phyloP scores from a whole-genome alignment of 2,113 vertebrate species.

The Pelvicachromis taeniatus region DNA sequence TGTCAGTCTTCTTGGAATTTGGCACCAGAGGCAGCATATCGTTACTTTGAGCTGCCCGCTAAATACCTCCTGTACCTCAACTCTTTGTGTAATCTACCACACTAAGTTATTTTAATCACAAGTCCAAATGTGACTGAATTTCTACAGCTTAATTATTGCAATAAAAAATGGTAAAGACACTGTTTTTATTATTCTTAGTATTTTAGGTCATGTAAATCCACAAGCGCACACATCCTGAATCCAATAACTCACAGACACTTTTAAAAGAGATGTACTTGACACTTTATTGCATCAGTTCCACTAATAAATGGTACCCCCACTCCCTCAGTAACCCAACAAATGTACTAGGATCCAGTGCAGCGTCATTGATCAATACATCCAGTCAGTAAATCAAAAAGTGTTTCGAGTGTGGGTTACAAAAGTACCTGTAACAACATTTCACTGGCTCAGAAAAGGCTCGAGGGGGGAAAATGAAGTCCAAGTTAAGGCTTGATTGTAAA shows the following conservation, averaged over 20 bases:
- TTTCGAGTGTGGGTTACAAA: background rate
- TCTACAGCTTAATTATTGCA: background rate
- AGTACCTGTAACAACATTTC: constrained; percentile 16
- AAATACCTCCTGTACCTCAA: background rate
- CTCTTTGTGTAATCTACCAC: background rate
- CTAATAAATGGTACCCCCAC: constrained; percentile 34
- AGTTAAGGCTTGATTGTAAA: constrained; percentile 48
- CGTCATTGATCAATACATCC: background rate
- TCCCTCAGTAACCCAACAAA: constrained; percentile 16
- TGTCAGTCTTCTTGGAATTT: background rate
- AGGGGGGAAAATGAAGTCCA: background rate
- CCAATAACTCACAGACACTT: background rate
- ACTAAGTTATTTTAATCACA: background rate
- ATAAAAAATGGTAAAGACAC: background rate
- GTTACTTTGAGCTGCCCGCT: background rate
- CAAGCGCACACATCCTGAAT: background rate
- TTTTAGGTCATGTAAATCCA: background rate
- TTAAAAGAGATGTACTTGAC: constrained; percentile 2
- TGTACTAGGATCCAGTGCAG: constrained; percentile 1
- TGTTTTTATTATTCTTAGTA: background rate
- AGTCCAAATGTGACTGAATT: background rate
- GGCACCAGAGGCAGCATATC: background rate
- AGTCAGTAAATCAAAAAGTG: background rate
- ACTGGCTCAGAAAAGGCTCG: constrained; percentile 13
- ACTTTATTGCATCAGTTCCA: constrained; percentile 66